Conservation (phyloP, 1,140 invertebrate genomes). For the Drosophila erecta region DNA sequence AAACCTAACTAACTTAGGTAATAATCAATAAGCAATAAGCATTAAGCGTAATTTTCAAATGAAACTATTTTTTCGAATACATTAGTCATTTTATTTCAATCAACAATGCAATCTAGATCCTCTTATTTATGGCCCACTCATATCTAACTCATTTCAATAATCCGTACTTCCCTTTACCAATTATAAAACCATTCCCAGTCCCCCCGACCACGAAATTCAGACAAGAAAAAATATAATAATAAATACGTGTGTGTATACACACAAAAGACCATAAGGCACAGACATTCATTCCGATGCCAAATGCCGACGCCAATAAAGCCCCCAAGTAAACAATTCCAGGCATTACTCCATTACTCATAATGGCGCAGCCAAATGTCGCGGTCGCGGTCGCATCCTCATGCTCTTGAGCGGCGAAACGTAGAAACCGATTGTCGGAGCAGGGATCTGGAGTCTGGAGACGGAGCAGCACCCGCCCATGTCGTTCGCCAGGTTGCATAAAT, state of each 20-base stretch:
- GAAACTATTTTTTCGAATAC: neutral
- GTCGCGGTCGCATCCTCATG: slow-evolving; percentile 35
- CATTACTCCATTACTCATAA: slow-evolving; percentile 79
- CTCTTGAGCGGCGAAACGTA: slow-evolving; percentile 6
- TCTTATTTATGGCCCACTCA: neutral
- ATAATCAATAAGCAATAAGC: no score
- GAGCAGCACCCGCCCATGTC: slow-evolving; percentile 60
- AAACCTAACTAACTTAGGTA: no score
- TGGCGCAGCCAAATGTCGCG: slow-evolving; percentile 63
- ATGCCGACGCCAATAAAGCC: slow-evolving; percentile 60
- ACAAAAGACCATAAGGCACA: slow-evolving; percentile 51
- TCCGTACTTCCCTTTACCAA: slow-evolving; percentile 1
- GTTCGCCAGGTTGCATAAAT: slow-evolving; percentile 61
- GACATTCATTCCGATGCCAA: slow-evolving; percentile 35
- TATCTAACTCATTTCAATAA: slow-evolving; percentile 28
- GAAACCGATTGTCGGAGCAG: slow-evolving; percentile 13
- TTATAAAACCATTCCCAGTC: slow-evolving; percentile 35
- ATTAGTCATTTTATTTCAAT: neutral
- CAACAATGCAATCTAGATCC: neutral
- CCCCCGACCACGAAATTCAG: slow-evolving; percentile 9
- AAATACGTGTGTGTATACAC: slow-evolving; percentile 11
- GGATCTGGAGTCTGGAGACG: slow-evolving; percentile 1
- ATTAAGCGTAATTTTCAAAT: no score
- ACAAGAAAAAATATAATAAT: slow-evolving; percentile 18
- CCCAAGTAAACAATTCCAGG: slow-evolving; percentile 75